These are phyloP conservation scores for Phylloscopus trochilus DNA, from an alignment of 2,113 vertebrate species.

Conservation along the genomic window DNA sequence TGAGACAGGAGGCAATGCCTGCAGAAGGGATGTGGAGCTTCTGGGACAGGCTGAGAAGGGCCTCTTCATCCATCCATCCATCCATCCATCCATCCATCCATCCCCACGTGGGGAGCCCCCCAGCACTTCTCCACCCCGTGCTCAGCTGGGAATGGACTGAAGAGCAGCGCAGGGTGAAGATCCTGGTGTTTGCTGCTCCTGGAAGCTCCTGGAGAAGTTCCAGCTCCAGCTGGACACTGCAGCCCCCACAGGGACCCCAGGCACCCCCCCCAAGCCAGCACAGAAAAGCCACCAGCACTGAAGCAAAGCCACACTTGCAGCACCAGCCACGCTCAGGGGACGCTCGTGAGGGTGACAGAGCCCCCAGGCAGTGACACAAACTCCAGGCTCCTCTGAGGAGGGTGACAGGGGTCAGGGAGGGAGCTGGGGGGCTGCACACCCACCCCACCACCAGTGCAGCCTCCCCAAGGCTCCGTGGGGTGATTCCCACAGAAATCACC, in stretches of 20 bases:
- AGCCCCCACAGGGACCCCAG: background rate
- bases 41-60: fast-evolving
- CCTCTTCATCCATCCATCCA: background rate
- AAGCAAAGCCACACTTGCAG: constrained; percentile 1
- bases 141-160: fast-evolving
- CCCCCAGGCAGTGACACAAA: fast-evolving
- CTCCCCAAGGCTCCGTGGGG: background rate
- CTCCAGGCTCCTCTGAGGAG: fast-evolving
- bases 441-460: background rate
- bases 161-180: fast-evolving
- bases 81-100: background rate
- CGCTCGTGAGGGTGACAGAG: background rate
- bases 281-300: background rate
- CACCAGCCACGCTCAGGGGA: fast-evolving
- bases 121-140: fast-evolving
- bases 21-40: background rate
- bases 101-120: fast-evolving
- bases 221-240: background rate
- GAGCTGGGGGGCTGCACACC: background rate
- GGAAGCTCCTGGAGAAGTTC: background rate
- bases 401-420: fast-evolving
- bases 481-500: background rate
- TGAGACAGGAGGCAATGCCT: background rate
- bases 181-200: fast-evolving
- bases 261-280: background rate